Evolutionary conservation across 2,113 vertebrate genomes (phyloP).

Genomic region (Cyanoliseus patagonus): DNA sequence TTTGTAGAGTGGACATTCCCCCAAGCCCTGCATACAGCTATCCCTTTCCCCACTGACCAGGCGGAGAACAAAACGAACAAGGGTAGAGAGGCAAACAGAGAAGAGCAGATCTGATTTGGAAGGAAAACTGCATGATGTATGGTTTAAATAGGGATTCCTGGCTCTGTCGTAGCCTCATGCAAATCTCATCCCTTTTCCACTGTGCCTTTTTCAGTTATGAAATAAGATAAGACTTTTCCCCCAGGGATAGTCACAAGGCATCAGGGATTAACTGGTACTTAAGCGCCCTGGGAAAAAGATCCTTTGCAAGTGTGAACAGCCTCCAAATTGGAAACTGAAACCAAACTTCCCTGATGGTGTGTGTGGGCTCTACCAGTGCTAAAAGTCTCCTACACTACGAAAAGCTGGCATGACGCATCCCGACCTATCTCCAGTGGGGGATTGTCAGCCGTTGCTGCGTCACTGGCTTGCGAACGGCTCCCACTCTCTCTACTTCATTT

Average conservation of each 20-base stretch:
- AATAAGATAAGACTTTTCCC: background rate
- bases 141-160: background rate
- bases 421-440: fast-evolving
- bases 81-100: background rate
- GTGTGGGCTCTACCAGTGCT: background rate
- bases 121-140: background rate
- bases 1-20: background rate
- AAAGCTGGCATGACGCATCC: background rate
- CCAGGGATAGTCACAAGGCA: background rate
- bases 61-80: background rate
- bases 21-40: background rate
- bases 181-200: background rate
- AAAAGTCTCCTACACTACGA: background rate
- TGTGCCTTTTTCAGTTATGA: background rate
- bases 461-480: background rate
- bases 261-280: background rate
- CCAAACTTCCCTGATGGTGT: fast-evolving
- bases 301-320: background rate
- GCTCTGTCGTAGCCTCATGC: background rate
- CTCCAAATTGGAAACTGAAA: background rate
- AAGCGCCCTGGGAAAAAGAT: background rate
- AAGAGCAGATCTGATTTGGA: background rate
- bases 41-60: fast-evolving
- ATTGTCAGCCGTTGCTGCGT: background rate
- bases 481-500: background rate